Conservation (phyloP, 2,113 vertebrate species). For the Madoqua kirkii region DNA sequence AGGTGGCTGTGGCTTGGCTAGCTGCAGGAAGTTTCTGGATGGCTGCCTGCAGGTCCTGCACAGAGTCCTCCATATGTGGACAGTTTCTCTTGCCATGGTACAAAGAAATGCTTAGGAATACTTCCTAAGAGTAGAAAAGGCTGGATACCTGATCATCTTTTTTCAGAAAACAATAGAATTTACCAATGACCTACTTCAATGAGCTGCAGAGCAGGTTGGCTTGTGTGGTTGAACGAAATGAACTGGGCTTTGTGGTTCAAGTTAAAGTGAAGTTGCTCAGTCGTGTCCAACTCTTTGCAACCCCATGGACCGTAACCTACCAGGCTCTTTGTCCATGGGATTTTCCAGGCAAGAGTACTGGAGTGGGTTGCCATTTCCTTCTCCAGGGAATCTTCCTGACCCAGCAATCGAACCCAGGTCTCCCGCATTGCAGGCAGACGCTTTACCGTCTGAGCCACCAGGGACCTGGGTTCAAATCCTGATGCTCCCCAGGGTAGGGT, state of each 20-base stretch:
- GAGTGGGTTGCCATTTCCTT: too few relatives aligned
- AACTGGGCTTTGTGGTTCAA: background rate
- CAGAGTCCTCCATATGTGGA: background rate
- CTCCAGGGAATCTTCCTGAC: too few relatives aligned
- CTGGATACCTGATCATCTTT: background rate
- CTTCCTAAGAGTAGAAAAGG: background rate
- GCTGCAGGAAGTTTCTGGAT: slow-evolving; percentile 27
- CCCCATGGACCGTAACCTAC: too few relatives aligned
- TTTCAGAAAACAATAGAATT: background rate
- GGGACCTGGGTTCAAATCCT: background rate
- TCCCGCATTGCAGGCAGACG: too few relatives aligned
- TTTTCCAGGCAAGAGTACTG: too few relatives aligned
- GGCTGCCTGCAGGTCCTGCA: background rate
- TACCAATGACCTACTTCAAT: background rate
- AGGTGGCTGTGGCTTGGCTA: background rate
- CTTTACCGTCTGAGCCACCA: too few relatives aligned
- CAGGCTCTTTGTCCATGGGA: too few relatives aligned
- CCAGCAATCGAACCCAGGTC: fast-evolving
- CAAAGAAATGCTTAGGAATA: background rate
- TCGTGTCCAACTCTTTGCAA: too few relatives aligned
- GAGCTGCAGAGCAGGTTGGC: background rate
- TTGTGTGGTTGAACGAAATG: background rate
- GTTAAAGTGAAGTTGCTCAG: too few relatives aligned
- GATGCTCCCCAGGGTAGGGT: fast-evolving
- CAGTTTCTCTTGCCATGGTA: background rate